Evolutionary conservation across 2,113 vertebrate genomes (phyloP).

Genomic region (Egretta garzetta): DNA sequence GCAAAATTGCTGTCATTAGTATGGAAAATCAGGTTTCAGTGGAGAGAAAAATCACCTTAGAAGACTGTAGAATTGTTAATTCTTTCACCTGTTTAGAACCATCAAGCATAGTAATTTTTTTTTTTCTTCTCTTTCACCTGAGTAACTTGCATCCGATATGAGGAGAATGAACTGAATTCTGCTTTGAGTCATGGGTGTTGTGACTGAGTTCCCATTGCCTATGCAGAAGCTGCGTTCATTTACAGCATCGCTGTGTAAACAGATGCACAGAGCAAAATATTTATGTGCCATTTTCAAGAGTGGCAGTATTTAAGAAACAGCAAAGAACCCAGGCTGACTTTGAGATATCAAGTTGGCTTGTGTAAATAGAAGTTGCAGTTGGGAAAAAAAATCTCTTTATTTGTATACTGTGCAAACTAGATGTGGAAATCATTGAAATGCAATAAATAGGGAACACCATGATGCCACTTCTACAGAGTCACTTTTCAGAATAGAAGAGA

Average conservation of each 20-base stretch:
- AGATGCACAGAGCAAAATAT: slow-evolving; percentile 8
- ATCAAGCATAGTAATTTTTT: neutral
- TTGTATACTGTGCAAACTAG: slow-evolving; percentile 23
- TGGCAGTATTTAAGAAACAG: neutral
- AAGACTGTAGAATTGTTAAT: neutral
- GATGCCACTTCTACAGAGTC: slow-evolving; percentile 47
- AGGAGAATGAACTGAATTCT: neutral
- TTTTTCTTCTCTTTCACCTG: neutral
- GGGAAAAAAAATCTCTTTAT: neutral
- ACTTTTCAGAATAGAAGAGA: slow-evolving; percentile 47
- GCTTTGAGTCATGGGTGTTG: neutral
- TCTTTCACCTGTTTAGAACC: neutral
- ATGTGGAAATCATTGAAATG: slow-evolving; percentile 32
- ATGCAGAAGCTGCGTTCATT: slow-evolving; percentile 5
- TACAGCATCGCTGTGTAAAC: neutral
- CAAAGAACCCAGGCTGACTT: neutral
- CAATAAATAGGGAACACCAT: slow-evolving; percentile 28
- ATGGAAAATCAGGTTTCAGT: neutral
- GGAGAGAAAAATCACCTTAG: neutral
- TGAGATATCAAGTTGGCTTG: neutral
- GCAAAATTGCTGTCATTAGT: neutral
- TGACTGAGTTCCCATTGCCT: neutral
- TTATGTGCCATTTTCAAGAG: neutral
- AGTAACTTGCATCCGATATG: neutral
- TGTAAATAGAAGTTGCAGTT: neutral